These are phyloP conservation scores for Caenorhabditis zanzibari DNA, from an alignment of 2,888 invertebrate species.

Conservation along the genomic window DNA sequence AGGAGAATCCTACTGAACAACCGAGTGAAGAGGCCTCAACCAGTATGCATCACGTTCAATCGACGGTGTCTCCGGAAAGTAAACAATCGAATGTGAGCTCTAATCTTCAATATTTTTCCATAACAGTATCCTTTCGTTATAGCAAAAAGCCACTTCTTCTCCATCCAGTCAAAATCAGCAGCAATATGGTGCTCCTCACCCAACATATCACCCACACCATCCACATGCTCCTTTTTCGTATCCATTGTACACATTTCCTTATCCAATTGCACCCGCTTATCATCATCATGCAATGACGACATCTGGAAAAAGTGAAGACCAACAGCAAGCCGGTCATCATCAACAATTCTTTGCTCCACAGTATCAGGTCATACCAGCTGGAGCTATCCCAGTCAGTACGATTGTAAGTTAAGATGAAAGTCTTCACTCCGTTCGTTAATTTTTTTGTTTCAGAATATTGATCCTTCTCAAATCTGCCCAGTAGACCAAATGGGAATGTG, in stretches of 20 bases:
- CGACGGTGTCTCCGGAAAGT: neutral
- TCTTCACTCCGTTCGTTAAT: neutral
- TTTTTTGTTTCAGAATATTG: constrained; percentile 51
- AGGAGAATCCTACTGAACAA: neutral
- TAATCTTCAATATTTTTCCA: neutral
- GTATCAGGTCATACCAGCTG: constrained; percentile 59
- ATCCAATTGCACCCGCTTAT: constrained; percentile 18
- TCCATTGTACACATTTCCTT: constrained; percentile 20
- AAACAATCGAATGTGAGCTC: neutral
- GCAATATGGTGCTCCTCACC: neutral
- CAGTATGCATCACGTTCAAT: constrained; percentile 2
- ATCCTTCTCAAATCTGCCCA: constrained; percentile 61
- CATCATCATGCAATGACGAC: constrained; percentile 11
- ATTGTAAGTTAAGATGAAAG: constrained; percentile 39
- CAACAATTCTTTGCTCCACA: constrained; percentile 43
- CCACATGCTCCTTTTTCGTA: constrained; percentile 14
- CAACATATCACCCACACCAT: neutral
- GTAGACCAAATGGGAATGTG: constrained; percentile 57
- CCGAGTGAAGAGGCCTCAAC: constrained; percentile 13
- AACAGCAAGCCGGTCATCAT: neutral
- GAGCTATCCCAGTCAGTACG: constrained; percentile 61
- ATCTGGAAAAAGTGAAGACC: neutral
- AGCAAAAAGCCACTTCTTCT: neutral
- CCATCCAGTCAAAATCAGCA: neutral
- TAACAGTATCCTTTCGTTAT: neutral